phyloP scores from a whole-genome alignment of 2,113 vertebrate genomes.

The Nicator chloris region DNA sequence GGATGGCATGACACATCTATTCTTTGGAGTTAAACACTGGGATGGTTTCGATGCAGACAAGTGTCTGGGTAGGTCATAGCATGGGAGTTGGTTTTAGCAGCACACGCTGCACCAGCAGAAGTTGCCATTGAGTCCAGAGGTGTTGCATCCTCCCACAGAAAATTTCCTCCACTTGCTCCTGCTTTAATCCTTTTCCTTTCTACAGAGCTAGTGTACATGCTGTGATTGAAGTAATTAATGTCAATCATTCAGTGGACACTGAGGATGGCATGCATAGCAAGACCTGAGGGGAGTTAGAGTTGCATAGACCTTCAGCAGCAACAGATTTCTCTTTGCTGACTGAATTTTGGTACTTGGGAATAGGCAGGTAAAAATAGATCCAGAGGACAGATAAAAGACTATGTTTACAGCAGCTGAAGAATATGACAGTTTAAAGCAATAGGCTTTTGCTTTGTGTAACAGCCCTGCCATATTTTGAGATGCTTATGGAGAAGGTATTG shows the following conservation, averaged over 20 bases:
- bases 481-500: background rate
- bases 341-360: background rate
- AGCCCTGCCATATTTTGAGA: background rate
- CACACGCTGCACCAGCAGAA: background rate
- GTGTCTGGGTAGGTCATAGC: background rate
- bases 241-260: constrained; percentile 25
- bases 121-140: background rate
- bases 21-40: background rate
- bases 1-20: background rate
- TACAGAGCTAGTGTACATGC: background rate
- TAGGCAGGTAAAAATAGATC: constrained; percentile 20
- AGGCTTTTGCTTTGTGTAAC: constrained; percentile 17
- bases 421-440: constrained; percentile 37
- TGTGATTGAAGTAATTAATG: constrained; percentile 57
- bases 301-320: background rate
- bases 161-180: background rate
- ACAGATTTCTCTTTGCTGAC: background rate
- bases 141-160: background rate
- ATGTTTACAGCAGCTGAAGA: constrained; percentile 10
- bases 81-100: background rate
- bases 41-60: background rate
- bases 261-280: background rate
- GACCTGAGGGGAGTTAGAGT: background rate
- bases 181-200: constrained; percentile 8
- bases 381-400: constrained; percentile 39